phyloP scores from a whole-genome alignment of 2,888 invertebrate species.

The Nysson spinosus region DNA sequence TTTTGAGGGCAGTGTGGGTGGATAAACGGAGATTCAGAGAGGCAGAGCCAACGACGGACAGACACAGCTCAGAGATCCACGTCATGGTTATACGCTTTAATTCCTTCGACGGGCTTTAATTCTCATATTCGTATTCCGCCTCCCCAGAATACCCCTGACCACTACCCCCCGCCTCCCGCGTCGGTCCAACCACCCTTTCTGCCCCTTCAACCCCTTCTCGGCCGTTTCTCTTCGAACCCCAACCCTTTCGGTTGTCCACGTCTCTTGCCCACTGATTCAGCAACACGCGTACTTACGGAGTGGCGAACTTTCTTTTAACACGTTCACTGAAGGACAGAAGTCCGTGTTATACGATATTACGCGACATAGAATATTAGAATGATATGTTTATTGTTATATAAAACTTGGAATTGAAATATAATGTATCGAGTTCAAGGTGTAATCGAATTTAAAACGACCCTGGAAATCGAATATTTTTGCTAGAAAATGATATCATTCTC shows the following conservation, averaged over 20 bases:
- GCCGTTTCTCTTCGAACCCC: conserved; percentile 51
- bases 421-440: too few species aligned
- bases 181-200: conserved; percentile 41
- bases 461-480: too few species aligned
- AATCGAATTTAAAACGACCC: too few species aligned
- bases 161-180: conserved; percentile 47
- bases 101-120: conserved; percentile 77
- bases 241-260: conserved; percentile 56
- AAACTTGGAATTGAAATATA: too few species aligned
- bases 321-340: too few species aligned
- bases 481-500: too few species aligned
- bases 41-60: conserved; percentile 53
- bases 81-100: conserved; percentile 74
- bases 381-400: too few species aligned
- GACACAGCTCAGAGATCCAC: conserved; percentile 63
- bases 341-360: too few species aligned
- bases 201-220: conserved; percentile 31
- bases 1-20: conserved; percentile 48
- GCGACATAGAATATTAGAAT: conserved; percentile 4
- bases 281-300: conserved; percentile 62
- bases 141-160: conserved; percentile 50
- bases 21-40: conserved; percentile 49
- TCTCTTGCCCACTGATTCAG: conserved; percentile 58
- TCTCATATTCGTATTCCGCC: conserved; percentile 76
- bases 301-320: conserved; percentile 33